phyloP scores from a whole-genome alignment of 1,140 invertebrate species.

The Lordiphosa stackelbergi region DNA sequence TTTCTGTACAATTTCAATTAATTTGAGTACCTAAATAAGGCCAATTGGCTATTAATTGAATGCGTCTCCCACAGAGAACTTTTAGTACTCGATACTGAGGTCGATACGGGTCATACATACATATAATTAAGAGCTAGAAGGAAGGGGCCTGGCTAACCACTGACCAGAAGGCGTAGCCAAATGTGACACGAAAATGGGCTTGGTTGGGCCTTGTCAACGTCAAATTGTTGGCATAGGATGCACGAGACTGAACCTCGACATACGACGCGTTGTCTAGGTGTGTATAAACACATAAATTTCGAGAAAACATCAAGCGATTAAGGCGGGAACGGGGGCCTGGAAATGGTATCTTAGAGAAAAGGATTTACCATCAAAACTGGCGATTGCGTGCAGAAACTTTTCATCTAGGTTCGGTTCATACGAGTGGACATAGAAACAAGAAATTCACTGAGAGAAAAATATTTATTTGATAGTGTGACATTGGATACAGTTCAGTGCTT shows the following conservation, averaged over 20 bases:
- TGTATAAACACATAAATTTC: slow-evolving; percentile 10
- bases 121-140: slow-evolving; percentile 4
- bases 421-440: slow-evolving; percentile 1
- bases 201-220: slow-evolving; percentile 37
- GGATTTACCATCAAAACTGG: not conserved
- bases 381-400: slow-evolving; percentile 4
- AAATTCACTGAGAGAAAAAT: slow-evolving; percentile 9
- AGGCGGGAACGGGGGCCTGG: not conserved
- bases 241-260: not conserved
- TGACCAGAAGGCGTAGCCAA: slow-evolving; percentile 19
- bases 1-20: slow-evolving; percentile 6
- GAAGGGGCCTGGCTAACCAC: not conserved
- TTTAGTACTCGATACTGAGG: slow-evolving; percentile 2
- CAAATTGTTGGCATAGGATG: slow-evolving; percentile 20
- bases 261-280: not conserved
- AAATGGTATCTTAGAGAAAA: too few relatives aligned
- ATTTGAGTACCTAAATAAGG: slow-evolving; percentile 1
- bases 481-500: too few relatives aligned
- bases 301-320: slow-evolving; percentile 2
- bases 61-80: slow-evolving; percentile 1
- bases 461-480: not conserved
- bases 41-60: slow-evolving; percentile 3
- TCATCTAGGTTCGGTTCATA: slow-evolving; percentile 9
- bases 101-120: slow-evolving; percentile 7
- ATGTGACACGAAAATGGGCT: slow-evolving; percentile 16